Evolutionary conservation across 2,113 vertebrate species (phyloP).

Genomic region (Xenopus laevis): DNA sequence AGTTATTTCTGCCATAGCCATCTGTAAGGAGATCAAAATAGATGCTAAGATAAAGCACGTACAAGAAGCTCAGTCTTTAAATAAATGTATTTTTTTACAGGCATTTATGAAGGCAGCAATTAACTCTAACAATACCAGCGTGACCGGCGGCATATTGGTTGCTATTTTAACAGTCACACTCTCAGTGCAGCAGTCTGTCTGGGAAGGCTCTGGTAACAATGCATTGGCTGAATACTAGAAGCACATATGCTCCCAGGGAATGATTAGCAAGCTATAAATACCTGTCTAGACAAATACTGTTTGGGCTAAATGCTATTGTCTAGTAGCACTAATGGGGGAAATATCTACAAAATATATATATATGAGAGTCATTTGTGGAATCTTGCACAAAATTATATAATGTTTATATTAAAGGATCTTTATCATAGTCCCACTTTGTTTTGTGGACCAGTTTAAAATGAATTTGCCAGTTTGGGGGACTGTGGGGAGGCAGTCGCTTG

Average conservation of each 20-base stretch:
- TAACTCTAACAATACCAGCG: constrained; percentile 2
- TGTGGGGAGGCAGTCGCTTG: too few relatives aligned
- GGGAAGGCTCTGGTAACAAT: constrained; percentile 23
- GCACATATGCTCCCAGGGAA: constrained; percentile 11
- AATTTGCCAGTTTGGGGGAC: too few relatives aligned
- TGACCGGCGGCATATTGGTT: background rate
- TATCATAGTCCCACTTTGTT: too few relatives aligned
- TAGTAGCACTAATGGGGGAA: background rate
- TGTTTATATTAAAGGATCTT: too few relatives aligned
- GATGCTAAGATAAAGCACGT: background rate
- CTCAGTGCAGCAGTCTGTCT: constrained; percentile 15
- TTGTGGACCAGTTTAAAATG: too few relatives aligned
- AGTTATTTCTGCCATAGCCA: constrained; percentile 30
- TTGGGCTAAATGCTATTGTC: background rate
- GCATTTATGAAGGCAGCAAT: background rate
- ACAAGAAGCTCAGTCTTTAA: constrained; percentile 8
- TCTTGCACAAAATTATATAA: too few relatives aligned
- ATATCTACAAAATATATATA: too few relatives aligned
- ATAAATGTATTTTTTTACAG: background rate
- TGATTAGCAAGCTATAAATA: too few relatives aligned
- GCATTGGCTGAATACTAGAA: constrained; percentile 20
- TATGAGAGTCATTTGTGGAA: too few relatives aligned
- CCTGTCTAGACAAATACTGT: background rate
- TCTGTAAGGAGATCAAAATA: constrained; percentile 39
- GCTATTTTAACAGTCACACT: constrained; percentile 11